Evolutionary conservation across 2,113 vertebrate genomes (phyloP).

Genomic region (Chitala chitala): DNA sequence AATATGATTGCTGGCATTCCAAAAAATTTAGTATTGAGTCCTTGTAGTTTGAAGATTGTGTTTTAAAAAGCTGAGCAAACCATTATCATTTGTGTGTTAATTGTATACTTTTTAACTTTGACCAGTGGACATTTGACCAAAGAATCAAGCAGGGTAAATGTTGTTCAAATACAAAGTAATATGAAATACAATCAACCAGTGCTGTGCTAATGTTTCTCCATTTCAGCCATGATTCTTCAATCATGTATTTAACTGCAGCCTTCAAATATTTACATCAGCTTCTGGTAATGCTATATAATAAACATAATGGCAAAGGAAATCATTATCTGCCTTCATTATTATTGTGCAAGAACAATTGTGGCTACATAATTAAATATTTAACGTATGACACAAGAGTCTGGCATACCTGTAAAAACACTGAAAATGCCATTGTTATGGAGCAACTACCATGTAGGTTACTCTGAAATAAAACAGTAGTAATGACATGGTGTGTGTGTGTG

Average conservation of each 20-base stretch:
- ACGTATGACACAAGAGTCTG: background rate
- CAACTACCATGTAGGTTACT: background rate
- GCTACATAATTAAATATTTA: slow-evolving; percentile 7
- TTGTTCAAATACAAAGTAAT: background rate
- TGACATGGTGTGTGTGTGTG: background rate
- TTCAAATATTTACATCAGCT: slow-evolving; percentile 18
- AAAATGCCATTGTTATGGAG: background rate
- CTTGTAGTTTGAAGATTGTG: background rate
- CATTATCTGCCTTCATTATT: slow-evolving; percentile 14
- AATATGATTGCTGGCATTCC: no score
- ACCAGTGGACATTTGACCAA: background rate
- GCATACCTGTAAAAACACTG: background rate
- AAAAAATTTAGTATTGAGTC: no score
- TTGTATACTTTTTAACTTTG: background rate
- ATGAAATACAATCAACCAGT: slow-evolving; percentile 10
- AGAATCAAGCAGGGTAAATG: background rate
- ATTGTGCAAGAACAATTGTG: background rate
- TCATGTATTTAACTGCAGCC: slow-evolving; percentile 11
- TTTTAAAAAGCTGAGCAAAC: background rate
- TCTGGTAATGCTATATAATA: slow-evolving; percentile 4
- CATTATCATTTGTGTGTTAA: background rate
- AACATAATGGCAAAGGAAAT: slow-evolving; percentile 7
- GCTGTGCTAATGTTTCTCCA: background rate
- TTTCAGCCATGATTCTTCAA: background rate
- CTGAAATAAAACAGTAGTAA: background rate